phyloP scores from a whole-genome alignment of 2,113 vertebrate genomes.

The Struthio camelus region DNA sequence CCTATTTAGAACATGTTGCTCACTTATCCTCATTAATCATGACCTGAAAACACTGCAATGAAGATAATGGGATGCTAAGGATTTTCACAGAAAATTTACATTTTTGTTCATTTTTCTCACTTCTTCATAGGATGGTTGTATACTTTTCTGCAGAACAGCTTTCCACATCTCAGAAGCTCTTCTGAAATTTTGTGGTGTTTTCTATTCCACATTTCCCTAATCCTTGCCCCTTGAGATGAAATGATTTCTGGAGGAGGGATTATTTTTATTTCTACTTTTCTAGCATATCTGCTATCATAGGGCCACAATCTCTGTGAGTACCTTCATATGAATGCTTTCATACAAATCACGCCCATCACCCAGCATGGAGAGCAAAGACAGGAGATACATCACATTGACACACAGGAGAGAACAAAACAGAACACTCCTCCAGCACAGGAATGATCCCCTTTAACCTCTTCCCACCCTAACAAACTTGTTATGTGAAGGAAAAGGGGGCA shows the following conservation, averaged over 20 bases:
- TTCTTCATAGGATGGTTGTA: not conserved
- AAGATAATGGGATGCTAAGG: not conserved
- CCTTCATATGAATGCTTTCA: not conserved
- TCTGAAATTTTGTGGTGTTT: accelerated
- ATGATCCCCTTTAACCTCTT: not conserved
- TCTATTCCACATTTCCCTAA: not conserved
- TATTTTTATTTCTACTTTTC: constrained; percentile 29
- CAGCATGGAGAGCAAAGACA: constrained; percentile 15
- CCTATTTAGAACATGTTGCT: not conserved
- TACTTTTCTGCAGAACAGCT: not conserved
- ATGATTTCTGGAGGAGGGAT: not conserved
- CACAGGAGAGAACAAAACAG: not conserved
- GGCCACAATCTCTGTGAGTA: not conserved
- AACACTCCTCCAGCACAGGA: not conserved
- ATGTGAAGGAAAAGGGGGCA: not conserved
- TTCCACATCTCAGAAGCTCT: not conserved
- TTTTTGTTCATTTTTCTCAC: not conserved
- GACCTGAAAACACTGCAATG: constrained; percentile 38
- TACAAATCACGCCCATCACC: not conserved
- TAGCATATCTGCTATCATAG: not conserved
- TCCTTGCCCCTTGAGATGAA: not conserved
- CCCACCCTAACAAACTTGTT: not conserved
- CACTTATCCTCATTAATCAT: not conserved
- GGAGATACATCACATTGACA: not conserved
- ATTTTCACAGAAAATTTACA: not conserved